Evolutionary conservation across 2,113 vertebrate species (phyloP).

Genomic region (Malurus elegans): DNA sequence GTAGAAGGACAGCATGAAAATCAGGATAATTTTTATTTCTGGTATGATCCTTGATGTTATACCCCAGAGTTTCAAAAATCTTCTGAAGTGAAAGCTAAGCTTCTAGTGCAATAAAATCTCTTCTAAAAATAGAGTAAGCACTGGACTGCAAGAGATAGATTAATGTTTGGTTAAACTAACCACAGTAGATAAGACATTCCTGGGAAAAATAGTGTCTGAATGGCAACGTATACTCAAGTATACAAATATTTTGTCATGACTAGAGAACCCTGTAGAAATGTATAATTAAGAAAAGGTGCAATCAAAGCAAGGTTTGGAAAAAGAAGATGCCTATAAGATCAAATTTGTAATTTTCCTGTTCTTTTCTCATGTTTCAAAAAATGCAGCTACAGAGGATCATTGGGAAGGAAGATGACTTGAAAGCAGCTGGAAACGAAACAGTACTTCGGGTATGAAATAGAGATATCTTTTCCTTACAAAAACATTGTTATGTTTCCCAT

Average conservation of each 20-base stretch:
- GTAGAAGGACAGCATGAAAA: background rate
- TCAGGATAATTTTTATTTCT: background rate
- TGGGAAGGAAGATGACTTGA: slow-evolving; percentile 80
- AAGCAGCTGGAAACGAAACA: slow-evolving; percentile 5
- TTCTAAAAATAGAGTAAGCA: background rate
- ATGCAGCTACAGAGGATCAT: slow-evolving; percentile 91
- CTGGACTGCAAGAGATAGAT: background rate
- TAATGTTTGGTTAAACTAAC: background rate
- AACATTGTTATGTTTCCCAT: background rate
- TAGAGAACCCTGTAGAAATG: background rate
- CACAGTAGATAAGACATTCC: background rate
- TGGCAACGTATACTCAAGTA: background rate
- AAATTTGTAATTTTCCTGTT: slow-evolving; percentile 13
- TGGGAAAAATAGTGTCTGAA: background rate
- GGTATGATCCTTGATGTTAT: background rate
- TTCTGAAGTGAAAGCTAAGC: background rate
- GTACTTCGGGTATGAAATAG: slow-evolving; percentile 63
- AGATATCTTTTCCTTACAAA: background rate
- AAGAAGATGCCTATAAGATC: background rate
- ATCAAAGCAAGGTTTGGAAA: background rate
- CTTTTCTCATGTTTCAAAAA: slow-evolving; percentile 26
- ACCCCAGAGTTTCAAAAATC: background rate
- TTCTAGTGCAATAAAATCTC: background rate
- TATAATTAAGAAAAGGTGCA: background rate
- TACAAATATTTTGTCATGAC: background rate